A percentile compares a stretch with the other conserved stretches of the same genome.
Conservation (phyloP, 2,888 invertebrate species). For the Caradrina kadenii region DNA sequence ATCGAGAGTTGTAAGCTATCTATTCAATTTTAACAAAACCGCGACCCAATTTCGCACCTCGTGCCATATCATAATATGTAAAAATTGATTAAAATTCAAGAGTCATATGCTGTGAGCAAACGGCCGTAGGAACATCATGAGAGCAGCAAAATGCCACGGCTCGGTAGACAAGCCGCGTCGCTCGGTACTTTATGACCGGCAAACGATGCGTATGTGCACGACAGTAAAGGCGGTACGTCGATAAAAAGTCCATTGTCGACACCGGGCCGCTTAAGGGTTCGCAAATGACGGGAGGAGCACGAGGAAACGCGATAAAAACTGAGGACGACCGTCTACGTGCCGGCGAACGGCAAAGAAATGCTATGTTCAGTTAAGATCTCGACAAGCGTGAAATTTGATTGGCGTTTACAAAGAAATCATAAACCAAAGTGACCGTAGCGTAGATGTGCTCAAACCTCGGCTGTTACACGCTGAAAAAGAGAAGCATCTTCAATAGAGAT, state of each 20-base stretch:
- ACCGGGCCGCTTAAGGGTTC: conserved; percentile 80
- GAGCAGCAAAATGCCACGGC: conserved; percentile 73
- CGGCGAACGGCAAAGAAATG: conserved; percentile 76
- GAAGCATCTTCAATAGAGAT: conserved; percentile 19
- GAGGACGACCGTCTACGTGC: conserved; percentile 73
- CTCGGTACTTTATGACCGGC: conserved; percentile 80
- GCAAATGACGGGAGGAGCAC: conserved; percentile 82
- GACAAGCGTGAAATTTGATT: conserved; percentile 82
- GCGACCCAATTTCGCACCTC: conserved; percentile 49
- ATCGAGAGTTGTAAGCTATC: conserved; percentile 7
- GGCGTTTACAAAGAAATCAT: conserved; percentile 72
- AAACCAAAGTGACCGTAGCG: conserved; percentile 58
- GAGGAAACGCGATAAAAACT: conserved; percentile 84
- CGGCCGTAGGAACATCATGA: conserved; percentile 70
- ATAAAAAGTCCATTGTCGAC: conserved; percentile 87
- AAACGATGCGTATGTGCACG: conserved; percentile 82
- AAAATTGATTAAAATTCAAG: conserved; percentile 68
- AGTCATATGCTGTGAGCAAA: conserved; percentile 66
- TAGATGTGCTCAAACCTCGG: conserved; percentile 53
- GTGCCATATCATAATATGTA: conserved; percentile 49
- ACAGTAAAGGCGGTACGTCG: conserved; percentile 79
- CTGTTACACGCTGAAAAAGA: conserved; percentile 21
- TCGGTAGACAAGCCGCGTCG: conserved; percentile 73
- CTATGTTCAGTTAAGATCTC: conserved; percentile 72
- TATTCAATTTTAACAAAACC: conserved; percentile 34